Evolutionary conservation across 2,113 vertebrate genomes (phyloP), one percentile per base, ranked within the genome.

Genomic region (Falco punctatus): DNA sequence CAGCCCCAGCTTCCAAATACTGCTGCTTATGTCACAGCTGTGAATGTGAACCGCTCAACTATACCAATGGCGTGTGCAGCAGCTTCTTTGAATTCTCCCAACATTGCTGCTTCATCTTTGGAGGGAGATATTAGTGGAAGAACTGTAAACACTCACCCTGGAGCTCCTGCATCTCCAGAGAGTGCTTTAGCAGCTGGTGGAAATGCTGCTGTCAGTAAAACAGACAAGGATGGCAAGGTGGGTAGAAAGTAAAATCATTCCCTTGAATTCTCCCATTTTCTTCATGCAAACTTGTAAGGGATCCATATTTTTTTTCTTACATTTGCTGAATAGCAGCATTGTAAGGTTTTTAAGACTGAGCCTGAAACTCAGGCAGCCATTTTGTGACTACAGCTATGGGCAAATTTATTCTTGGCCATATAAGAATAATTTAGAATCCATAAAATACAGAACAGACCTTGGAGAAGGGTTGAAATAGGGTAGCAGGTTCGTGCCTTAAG

Each of bases 151-250:
- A 66, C 98, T 85, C 97, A 98, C 46, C 28, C 98, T 14, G 98
- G 97, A 82, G 97, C 97, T 65, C 97, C 98, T 87, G 93, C 92
- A 7, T 98, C 98, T 74, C 97, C 98, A 35, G 98, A 98, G 51
- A 97, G 90, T 78, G 89, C 92, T 82, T 95, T n/a, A 86, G 98
- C 92, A 26, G 96, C 96, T 55, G 98, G 97, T 86, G 98, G 98
- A 92, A 95, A 86, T 51, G 92, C 97, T 81, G 95, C 98, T 52
- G 90, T 97, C 71, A 96, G 96, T 97, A 98, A 98, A 96, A 97
- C 98, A 94, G 99, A 99, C 87, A 99, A 99, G 94, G 99, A 99
- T 40, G 90, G 96, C 95, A 99, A 99, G 99, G 99, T 99, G 83
- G 75, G 98, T 67, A 54, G 59, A 62, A 10, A 51, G 51, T 88